phyloP scores from a whole-genome alignment of 2,113 vertebrate species.

The Hepsetus odoe region DNA sequence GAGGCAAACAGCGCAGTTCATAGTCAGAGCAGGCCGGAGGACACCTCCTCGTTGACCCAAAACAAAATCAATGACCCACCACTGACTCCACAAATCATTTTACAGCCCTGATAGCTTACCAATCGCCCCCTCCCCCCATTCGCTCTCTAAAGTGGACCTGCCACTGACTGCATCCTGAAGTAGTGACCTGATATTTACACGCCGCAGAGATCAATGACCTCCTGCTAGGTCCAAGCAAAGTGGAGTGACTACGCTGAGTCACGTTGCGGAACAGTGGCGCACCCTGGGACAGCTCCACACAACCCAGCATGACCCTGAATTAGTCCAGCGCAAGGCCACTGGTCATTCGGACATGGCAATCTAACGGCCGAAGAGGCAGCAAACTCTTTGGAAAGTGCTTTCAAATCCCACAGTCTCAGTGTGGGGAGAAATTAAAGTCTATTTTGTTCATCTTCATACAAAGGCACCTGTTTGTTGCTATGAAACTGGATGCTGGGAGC shows the following conservation, averaged over 20 bases:
- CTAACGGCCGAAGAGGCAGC: not conserved
- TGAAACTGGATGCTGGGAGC: conserved; percentile 41
- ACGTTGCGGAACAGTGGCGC: conserved; percentile 23
- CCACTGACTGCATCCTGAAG: conserved; percentile 25
- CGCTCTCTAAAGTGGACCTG: conserved; percentile 25
- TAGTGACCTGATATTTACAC: conserved; percentile 54
- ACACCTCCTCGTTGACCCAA: conserved; percentile 29
- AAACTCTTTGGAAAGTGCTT: not conserved
- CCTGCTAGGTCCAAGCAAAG: conserved; percentile 24
- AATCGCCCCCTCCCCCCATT: conserved; percentile 8
- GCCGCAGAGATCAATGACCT: conserved; percentile 52
- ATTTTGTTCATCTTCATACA: conserved; percentile 38
- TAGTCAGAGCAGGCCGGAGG: conserved; percentile 28
- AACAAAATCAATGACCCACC: conserved; percentile 33
- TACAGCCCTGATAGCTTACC: conserved; percentile 36
- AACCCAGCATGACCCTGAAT: conserved; percentile 26
- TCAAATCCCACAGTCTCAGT: not conserved
- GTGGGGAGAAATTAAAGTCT: conserved; percentile 6
- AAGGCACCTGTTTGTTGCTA: conserved; percentile 48
- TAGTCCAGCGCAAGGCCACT: not conserved
- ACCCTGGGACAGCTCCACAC: conserved; percentile 23
- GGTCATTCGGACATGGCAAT: not conserved
- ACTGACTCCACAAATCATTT: conserved; percentile 40
- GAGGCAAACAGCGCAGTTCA: conserved; percentile 26
- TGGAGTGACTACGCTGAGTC: conserved; percentile 39